Evolutionary conservation across 53 echinoderm and acorn worm species (phyloP).

Genomic region (Holothuria scabra): DNA sequence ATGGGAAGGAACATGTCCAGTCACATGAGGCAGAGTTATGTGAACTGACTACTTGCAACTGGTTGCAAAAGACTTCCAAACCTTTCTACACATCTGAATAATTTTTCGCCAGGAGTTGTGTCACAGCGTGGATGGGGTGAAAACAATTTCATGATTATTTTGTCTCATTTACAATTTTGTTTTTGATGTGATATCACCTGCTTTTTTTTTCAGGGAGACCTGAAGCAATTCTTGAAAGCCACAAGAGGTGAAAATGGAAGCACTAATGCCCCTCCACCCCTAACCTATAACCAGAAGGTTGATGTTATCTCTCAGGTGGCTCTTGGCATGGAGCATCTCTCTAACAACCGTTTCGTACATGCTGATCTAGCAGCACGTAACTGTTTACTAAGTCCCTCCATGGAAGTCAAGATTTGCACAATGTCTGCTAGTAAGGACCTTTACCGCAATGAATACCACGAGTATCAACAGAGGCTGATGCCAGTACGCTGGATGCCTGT

Average conservation of each 20-base stretch:
- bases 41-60: no score
- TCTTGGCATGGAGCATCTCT: constrained; percentile 95
- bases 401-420: constrained; percentile 96
- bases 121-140: no score
- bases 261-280: constrained; percentile 84
- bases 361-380: constrained; percentile 97
- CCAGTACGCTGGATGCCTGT: constrained; percentile 99
- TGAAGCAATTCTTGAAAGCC: constrained; percentile 95
- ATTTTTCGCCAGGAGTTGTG: no score
- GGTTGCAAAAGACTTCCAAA: no score
- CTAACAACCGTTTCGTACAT: constrained; percentile 95
- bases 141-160: no score
- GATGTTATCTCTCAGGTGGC: constrained; percentile 93
- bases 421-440: constrained; percentile 92
- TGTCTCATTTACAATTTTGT: no score
- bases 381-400: constrained; percentile 94
- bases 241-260: constrained; percentile 93
- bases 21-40: no score
- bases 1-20: no score
- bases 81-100: no score
- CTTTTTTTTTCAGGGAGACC: constrained; percentile 74
- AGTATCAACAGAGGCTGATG: constrained; percentile 93
- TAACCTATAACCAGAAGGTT: constrained; percentile 91
- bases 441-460: constrained; percentile 95
- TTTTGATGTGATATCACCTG: no score